phyloP scores from a whole-genome alignment of 2,113 vertebrate species.

The Pomatostomus ruficeps region DNA sequence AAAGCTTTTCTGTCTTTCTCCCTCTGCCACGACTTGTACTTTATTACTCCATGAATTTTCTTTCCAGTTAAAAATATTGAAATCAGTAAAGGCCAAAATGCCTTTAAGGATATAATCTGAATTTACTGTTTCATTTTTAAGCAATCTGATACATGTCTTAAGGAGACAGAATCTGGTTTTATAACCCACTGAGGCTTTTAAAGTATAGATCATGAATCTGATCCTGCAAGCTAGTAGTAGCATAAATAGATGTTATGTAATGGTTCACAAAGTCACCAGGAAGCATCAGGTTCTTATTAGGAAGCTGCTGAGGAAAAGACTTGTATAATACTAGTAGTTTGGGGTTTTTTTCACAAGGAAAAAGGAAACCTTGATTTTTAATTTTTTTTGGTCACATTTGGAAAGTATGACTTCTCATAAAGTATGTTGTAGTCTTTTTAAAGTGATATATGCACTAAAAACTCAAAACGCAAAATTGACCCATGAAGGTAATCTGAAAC shows the following conservation, averaged over 20 bases:
- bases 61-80: not conserved
- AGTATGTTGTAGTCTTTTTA: not conserved
- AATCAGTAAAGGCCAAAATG: not conserved
- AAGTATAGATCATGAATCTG: constrained; percentile 32
- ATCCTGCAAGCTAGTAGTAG: constrained; percentile 19
- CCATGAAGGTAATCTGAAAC: not conserved
- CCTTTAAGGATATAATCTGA: not conserved
- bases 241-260: constrained; percentile 55
- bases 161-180: constrained; percentile 14
- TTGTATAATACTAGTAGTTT: not conserved
- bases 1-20: not conserved
- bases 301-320: not conserved
- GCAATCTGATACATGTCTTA: not conserved
- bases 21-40: not conserved
- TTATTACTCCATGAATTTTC: not conserved
- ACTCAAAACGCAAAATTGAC: not conserved
- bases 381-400: not conserved
- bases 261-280: not conserved
- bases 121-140: not conserved
- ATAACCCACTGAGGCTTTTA: constrained; percentile 5
- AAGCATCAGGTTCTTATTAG: constrained; percentile 25
- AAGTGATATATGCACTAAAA: not conserved
- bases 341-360: not conserved
- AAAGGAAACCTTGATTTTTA: not conserved
- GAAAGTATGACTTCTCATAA: not conserved